Evolutionary conservation across 1,140 invertebrate genomes (phyloP).

Genomic region (Meloidogyne exigua): DNA sequence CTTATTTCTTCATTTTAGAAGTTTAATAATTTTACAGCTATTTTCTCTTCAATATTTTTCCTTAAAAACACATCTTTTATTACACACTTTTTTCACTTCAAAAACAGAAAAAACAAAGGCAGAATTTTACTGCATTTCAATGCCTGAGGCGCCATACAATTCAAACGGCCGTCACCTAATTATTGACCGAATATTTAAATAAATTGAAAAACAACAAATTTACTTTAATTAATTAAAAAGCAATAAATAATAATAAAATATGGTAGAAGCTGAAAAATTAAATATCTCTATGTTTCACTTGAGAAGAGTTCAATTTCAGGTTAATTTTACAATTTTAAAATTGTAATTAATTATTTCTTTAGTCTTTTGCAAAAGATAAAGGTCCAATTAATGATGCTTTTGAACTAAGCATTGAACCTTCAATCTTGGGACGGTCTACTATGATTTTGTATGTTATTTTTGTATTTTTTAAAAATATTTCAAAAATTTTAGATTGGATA

Average conservation of each 20-base stretch:
- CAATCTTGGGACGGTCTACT: slow-evolving; percentile 27
- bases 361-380: slow-evolving; percentile 11
- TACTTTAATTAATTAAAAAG: neutral
- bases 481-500: slow-evolving; percentile 42
- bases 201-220: neutral
- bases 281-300: slow-evolving; percentile 29
- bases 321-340: neutral
- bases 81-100: neutral
- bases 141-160: neutral
- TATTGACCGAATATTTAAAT: neutral
- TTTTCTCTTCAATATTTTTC: neutral
- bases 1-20: neutral
- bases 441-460: slow-evolving; percentile 23
- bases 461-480: neutral
- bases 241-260: slow-evolving; percentile 6
- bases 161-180: slow-evolving; percentile 4
- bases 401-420: slow-evolving; percentile 17
- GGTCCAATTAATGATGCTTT: slow-evolving; percentile 26
- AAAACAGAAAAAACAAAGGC: neutral
- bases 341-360: neutral
- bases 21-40: neutral
- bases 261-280: slow-evolving; percentile 21
- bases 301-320: slow-evolving; percentile 34
- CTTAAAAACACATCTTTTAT: neutral
- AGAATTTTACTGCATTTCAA: slow-evolving; percentile 5